phyloP scores from a whole-genome alignment of 2,797 vertebrate species.

The Argyrosomus regius region DNA sequence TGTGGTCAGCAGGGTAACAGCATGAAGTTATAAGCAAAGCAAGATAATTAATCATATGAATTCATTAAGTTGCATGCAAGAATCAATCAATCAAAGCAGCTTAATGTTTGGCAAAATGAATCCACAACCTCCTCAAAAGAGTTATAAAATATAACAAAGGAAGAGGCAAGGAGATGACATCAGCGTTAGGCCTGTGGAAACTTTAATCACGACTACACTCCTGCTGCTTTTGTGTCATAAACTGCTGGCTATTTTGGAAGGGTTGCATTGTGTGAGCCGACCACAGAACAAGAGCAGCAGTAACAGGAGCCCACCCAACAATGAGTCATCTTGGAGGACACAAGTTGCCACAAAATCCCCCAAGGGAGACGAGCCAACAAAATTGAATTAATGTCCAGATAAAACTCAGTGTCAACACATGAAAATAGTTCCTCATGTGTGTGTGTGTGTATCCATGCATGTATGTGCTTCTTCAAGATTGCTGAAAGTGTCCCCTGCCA shows the following conservation, averaged over 20 bases:
- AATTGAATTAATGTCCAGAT: slow-evolving; percentile 54
- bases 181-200: slow-evolving; percentile 18
- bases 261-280: slow-evolving; percentile 15
- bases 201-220: slow-evolving; percentile 25
- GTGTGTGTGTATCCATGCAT: not conserved
- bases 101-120: slow-evolving; percentile 40
- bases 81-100: slow-evolving; percentile 60
- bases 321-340: slow-evolving; percentile 38
- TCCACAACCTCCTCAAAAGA: slow-evolving; percentile 45
- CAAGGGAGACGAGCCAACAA: slow-evolving; percentile 5
- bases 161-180: slow-evolving; percentile 17
- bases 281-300: slow-evolving; percentile 9
- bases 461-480: slow-evolving; percentile 56
- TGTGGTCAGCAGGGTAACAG: slow-evolving; percentile 73
- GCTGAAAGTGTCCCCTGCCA: slow-evolving; percentile 75
- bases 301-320: slow-evolving; percentile 18
- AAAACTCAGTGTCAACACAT: slow-evolving; percentile 65
- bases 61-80: slow-evolving; percentile 60
- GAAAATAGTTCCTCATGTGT: slow-evolving; percentile 46
- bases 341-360: slow-evolving; percentile 47
- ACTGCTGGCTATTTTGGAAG: slow-evolving; percentile 16
- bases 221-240: slow-evolving; percentile 22
- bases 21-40: slow-evolving; percentile 69
- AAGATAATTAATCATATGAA: slow-evolving; percentile 70
- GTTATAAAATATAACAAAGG: slow-evolving; percentile 41